A percentile compares a stretch with the other conserved stretches of the same genome.
phyloP scores from a whole-genome alignment of 2,888 invertebrate genomes.

The Taenaris catops region DNA sequence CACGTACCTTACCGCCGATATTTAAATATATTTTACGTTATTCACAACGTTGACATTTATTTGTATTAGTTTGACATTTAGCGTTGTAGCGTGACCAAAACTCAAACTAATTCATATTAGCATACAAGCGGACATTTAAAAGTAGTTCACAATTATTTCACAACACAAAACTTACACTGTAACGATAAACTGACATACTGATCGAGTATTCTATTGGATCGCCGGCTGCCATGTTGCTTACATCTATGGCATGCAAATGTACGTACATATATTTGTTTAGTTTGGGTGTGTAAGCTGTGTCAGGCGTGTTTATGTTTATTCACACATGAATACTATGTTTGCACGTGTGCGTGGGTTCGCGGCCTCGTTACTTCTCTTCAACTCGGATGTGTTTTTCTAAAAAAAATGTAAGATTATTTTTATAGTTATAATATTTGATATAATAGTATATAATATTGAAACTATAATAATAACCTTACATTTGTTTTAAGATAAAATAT shows the following conservation, averaged over 20 bases:
- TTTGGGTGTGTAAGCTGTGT: constrained; percentile 30
- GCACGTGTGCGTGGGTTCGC: constrained; percentile 37
- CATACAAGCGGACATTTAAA: too few relatives aligned
- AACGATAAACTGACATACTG: constrained; percentile 52
- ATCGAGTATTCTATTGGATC: constrained; percentile 43
- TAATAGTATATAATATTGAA: too few relatives aligned
- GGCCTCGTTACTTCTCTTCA: constrained; percentile 36
- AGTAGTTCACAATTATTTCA: constrained; percentile 16
- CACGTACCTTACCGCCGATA: neutral
- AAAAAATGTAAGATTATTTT: too few relatives aligned
- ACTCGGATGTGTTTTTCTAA: neutral
- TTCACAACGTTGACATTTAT: neutral
- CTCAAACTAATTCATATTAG: too few relatives aligned
- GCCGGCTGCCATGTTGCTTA: constrained; percentile 42
- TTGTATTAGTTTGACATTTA: neutral
- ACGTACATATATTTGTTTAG: constrained; percentile 27
- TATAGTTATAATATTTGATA: too few relatives aligned
- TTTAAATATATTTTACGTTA: neutral
- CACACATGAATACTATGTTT: constrained; percentile 28
- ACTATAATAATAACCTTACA: too few relatives aligned
- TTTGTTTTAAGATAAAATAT: too few relatives aligned
- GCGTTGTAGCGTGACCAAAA: too few relatives aligned
- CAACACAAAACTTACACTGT: constrained; percentile 17
- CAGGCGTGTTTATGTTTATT: constrained; percentile 28
- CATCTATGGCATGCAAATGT: constrained; percentile 53